phyloP scores from a whole-genome alignment of 2,113 vertebrate species.

The Galeopterus variegatus region DNA sequence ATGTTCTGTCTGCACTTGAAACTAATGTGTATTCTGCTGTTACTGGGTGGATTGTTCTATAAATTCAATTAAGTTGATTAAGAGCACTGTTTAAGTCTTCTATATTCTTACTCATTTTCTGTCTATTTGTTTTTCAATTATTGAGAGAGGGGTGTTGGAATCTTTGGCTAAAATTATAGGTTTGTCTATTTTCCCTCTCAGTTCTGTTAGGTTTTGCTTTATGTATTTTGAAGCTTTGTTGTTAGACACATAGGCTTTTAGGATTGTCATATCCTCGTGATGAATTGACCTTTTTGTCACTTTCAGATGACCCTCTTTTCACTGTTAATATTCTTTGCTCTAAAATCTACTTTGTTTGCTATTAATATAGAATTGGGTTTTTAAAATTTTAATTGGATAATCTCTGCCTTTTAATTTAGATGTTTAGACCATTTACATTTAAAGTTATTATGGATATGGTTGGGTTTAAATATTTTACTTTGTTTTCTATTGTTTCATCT shows the following conservation, averaged over 20 bases:
- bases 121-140: background rate
- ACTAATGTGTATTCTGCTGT: background rate
- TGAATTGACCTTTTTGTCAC: background rate
- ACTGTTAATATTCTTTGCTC: background rate
- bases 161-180: background rate
- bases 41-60: background rate
- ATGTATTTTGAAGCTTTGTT: background rate
- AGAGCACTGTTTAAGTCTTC: background rate
- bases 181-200: background rate
- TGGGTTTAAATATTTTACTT: background rate
- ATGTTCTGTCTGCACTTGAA: too few relatives aligned
- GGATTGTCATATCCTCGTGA: background rate
- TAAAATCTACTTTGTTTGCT: background rate
- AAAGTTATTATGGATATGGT: background rate
- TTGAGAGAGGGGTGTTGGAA: background rate
- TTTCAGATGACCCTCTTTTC: background rate
- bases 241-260: background rate
- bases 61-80: background rate
- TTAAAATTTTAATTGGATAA: constrained; percentile 3
- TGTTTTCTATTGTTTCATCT: background rate
- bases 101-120: background rate
- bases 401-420: background rate
- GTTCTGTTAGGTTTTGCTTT: background rate
- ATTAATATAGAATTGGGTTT: background rate
- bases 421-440: background rate